A percentile compares a stretch with the other conserved stretches of the same genome.
phyloP scores from a whole-genome alignment of 2,888 invertebrate species.

The Neria commutata region DNA sequence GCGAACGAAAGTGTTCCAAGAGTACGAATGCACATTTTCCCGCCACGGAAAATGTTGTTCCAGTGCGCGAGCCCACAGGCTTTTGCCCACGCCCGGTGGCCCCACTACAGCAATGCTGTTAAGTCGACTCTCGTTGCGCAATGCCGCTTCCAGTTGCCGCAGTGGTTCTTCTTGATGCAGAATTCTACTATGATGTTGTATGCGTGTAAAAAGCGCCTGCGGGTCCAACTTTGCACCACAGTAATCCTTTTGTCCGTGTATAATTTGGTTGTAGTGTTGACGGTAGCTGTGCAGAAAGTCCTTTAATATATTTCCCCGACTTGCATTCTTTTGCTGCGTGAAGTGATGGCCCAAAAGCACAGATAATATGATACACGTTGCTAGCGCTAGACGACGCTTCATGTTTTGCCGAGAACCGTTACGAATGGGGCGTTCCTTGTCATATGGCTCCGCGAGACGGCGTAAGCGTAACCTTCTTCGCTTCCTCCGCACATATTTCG shows the following conservation, averaged over 20 bases:
- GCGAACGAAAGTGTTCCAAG: slow-evolving; percentile 42
- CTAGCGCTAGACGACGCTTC: no score
- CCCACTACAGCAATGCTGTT: slow-evolving; percentile 50
- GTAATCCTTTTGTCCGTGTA: slow-evolving; percentile 49
- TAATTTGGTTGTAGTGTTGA: slow-evolving; percentile 48
- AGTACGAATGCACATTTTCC: slow-evolving; percentile 48
- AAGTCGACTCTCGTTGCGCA: slow-evolving; percentile 37
- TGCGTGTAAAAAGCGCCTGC: slow-evolving; percentile 30
- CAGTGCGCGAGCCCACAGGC: slow-evolving; percentile 43
- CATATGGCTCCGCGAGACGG: no score
- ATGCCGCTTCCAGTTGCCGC: slow-evolving; percentile 36
- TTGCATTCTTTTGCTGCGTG: slow-evolving; percentile 25
- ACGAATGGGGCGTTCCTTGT: no score
- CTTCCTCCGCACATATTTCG: no score
- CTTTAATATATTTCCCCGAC: slow-evolving; percentile 8
- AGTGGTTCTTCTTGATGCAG: slow-evolving; percentile 44
- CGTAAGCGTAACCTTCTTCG: no score
- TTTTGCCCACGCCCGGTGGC: slow-evolving; percentile 55
- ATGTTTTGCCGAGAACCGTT: no score
- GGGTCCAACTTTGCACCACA: slow-evolving; percentile 40
- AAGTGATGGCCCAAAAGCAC: slow-evolving; percentile 26
- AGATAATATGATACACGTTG: neutral
- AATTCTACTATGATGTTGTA: slow-evolving; percentile 34
- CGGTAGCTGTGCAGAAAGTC: slow-evolving; percentile 36
- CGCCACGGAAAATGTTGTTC: slow-evolving; percentile 51